Percentiles rank a stretch among this genome's conserved stretches.
Evolutionary conservation across 2,113 vertebrate species (phyloP).

Genomic region (Bubo scandiacus): DNA sequence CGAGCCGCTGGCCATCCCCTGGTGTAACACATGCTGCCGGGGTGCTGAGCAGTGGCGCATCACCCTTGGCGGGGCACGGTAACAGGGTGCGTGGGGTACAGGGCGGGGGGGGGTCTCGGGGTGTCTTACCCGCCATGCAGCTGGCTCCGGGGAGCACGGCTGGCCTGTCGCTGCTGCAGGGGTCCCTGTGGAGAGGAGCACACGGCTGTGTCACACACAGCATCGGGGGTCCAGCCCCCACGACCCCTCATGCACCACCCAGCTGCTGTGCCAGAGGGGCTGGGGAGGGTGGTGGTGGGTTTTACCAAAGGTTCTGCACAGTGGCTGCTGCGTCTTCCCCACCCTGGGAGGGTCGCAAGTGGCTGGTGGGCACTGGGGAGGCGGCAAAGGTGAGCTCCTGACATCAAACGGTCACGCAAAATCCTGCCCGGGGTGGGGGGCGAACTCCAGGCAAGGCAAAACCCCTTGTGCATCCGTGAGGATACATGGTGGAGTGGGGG

Average conservation of each 20-base stretch:
- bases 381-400: accelerated
- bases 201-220: background rate
- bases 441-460: background rate
- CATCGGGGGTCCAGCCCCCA: background rate
- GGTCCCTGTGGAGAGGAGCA: constrained; percentile 61
- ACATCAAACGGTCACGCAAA: background rate
- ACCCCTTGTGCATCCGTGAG: no score
- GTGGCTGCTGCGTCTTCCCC: accelerated
- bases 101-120: background rate
- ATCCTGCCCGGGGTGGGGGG: background rate
- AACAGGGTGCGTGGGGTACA: accelerated
- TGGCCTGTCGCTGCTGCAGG: constrained; percentile 30
- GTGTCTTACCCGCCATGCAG: constrained; percentile 52
- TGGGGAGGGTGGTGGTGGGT: background rate
- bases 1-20: background rate
- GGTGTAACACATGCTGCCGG: accelerated
- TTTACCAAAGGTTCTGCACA: background rate
- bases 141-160: constrained; percentile 21
- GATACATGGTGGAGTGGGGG: background rate
- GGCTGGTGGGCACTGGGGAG: accelerated
- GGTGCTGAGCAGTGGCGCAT: background rate
- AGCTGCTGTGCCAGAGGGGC: background rate
- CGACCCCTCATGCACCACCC: background rate
- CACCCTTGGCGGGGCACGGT: background rate
- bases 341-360: accelerated